Evolutionary conservation across 2,888 invertebrate species (phyloP), one percentile per base, ranked within the genome.

Genomic region (Melanargia galathea): DNA sequence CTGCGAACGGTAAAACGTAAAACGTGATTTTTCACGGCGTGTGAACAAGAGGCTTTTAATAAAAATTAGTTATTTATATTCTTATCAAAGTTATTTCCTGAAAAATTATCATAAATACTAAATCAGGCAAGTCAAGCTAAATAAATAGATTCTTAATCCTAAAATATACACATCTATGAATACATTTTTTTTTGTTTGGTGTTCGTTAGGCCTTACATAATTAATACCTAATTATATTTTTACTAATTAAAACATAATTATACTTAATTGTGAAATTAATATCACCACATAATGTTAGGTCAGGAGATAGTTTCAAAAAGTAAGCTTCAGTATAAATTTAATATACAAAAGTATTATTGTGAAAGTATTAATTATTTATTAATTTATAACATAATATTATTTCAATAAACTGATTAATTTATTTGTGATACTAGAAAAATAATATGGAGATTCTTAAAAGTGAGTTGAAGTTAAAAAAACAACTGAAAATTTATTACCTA

Each of bases 211-310:
- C 64, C 64, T 57, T 57, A 57, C 38, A 18, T 40, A 51, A 49
- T 60, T 26, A 20, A 51, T n/a, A n/a, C n/a, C n/a, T n/a, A n/a
- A n/a, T n/a, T n/a, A n/a, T n/a, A n/a, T 51, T 43, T 26, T 57
- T 43, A 43, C 24, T 71, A 76, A 76, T 74, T 75, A 76, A 73
- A 73, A 70, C 67, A n/a, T n/a, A n/a, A n/a, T 48, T 51, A 40
- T 48, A 61, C 2, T 11, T 24, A 38, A 54, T 20, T 54, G 40
- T 43, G 43, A 60, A 45, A 52, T 33, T 30, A 54, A 45, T 59
- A 46, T 59, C 46, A 48, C 48, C 24, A 59, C 16, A 48, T 11
- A 30, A 49, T 30, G 30, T 51, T 30, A 48, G 46, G 13, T 48
- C 22, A 48, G 22, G 22, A 48, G n/a, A 48, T 24, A 22, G 22